Evolutionary conservation across 2,113 vertebrate species (phyloP), one percentile per base, ranked within the genome.

Genomic region (Rhinoptilus africanus): DNA sequence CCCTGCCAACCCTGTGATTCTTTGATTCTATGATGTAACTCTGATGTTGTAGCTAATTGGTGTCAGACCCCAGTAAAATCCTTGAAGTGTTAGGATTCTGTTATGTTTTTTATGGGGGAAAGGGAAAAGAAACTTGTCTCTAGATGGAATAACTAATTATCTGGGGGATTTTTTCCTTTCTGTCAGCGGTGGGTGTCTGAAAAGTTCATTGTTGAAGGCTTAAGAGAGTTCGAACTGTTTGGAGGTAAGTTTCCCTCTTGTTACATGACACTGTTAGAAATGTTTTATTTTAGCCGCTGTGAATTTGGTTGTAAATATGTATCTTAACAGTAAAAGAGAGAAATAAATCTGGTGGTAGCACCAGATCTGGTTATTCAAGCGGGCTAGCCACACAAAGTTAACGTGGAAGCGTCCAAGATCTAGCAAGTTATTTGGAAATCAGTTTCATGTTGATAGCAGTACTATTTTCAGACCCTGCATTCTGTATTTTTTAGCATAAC

Each of bases 121-220:
- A 69, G 85, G 74, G 16, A 74, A 86, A 57, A 60, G 14, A 93
- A 85, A 47, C 63, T 83, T 72, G 9, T 78, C 67, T 94, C 48
- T 77, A 7, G 74, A 26, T 91, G 79, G 93, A 96, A 50, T 96
- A 92, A 85, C 86, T 97, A 94, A 97, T 84, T 96, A 19, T 90
- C 78, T 79, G 89, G 91, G 95, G 93, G 59, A 20, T 92, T 92
- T 93, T 75, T 95, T 96, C 92, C 63, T 88, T 82, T 47, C 94
- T 97, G 94, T 97, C 98, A 99, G 99, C 98, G 99, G 95, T 99
- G 99, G 99, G 99, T 99, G 97, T 99, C 99, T 93, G 99, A 99
- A 97, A 99, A 99, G 98, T 98, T 99, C 98, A 99, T 99, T 97
- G 99, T 99, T 98, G 99, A 99, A 98, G 99, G 99, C 95, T 98